Evolutionary conservation across 2,113 vertebrate genomes (phyloP), one percentile per base, ranked within the genome.

Genomic region (Ancistrus triradiatus): DNA sequence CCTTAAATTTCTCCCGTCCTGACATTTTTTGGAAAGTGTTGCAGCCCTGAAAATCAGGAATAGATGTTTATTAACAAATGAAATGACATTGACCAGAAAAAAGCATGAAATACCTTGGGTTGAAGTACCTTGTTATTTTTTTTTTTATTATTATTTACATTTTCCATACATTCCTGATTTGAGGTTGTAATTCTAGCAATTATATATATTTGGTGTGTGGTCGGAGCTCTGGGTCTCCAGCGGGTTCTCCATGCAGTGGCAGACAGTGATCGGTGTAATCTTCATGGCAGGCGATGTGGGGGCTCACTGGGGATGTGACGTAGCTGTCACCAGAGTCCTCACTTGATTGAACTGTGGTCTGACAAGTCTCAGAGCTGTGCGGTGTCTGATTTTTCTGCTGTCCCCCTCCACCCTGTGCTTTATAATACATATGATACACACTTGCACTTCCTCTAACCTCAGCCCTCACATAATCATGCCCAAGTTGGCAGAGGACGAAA

Each of bases 321-420:
- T 31, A 71, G 66, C 79, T 87, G 84, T 83, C 78, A 79, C 70
- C 47, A 57, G 72, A 79, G 67, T 80, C 77, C 73, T 65, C 73
- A 76, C 77, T 80, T 85, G 83, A 83, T 81, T 80, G 80, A 56
- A 69, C 68, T 72, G 51, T 55, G 72, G 72, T 78, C 83, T 81
- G 80, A 85, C 82, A 84, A 81, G 79, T 85, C 77, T 76, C 78
- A 71, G 63, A 58, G 73, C 75, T 82, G 74, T 77, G 74, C 83
- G 59, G 79, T 59, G 51, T 80, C 77, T 78, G 63, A 81, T 74
- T 69, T 68, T 66, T 74, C 66, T 65, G 60, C 78, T 70, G 53
- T 73, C 73, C 76, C 76, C 77, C 72, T 55, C 62, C 67, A 35
- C 19, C 59, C 65, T 49, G 59, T 63, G n/a, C n/a, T n/a, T n/a